phyloP scores from a whole-genome alignment of 2,888 invertebrate species.

The Plusia festucae region DNA sequence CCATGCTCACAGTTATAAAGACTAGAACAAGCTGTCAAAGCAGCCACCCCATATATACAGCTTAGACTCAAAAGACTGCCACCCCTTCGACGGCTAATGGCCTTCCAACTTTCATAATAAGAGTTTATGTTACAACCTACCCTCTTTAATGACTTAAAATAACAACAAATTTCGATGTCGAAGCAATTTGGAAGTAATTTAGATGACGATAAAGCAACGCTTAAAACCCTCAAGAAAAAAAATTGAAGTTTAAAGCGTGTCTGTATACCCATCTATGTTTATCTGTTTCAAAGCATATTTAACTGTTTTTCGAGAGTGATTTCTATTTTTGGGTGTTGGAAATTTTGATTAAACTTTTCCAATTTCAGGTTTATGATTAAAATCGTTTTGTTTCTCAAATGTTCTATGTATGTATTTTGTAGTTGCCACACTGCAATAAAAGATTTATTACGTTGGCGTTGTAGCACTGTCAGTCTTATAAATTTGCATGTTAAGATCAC shows the following conservation, averaged over 20 bases:
- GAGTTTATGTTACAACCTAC: constrained; percentile 63
- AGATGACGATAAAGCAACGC: constrained; percentile 46
- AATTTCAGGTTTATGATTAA: not conserved
- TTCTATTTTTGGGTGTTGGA: not conserved
- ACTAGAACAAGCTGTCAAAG: constrained; percentile 53
- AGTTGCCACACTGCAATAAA: too few relatives aligned
- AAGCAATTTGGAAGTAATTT: constrained; percentile 62
- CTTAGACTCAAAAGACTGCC: constrained; percentile 58
- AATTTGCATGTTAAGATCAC: constrained; percentile 5
- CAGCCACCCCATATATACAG: constrained; percentile 58
- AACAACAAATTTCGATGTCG: constrained; percentile 61
- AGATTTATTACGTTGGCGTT: not conserved
- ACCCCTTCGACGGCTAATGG: constrained; percentile 58
- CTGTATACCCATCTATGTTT: constrained; percentile 19
- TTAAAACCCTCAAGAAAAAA: constrained; percentile 7
- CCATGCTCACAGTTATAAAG: constrained; percentile 49
- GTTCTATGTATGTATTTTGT: too few relatives aligned
- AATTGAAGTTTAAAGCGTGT: constrained; percentile 32
- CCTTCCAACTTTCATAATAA: constrained; percentile 66
- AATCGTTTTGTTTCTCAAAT: not conserved
- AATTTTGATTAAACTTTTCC: not conserved
- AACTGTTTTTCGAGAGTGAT: not conserved
- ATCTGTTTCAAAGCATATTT: not conserved
- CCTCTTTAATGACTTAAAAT: constrained; percentile 62
- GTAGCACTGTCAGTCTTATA: not conserved